phyloP scores from a whole-genome alignment of 2,797 vertebrate species.

The Rhinogobio ventralis region DNA sequence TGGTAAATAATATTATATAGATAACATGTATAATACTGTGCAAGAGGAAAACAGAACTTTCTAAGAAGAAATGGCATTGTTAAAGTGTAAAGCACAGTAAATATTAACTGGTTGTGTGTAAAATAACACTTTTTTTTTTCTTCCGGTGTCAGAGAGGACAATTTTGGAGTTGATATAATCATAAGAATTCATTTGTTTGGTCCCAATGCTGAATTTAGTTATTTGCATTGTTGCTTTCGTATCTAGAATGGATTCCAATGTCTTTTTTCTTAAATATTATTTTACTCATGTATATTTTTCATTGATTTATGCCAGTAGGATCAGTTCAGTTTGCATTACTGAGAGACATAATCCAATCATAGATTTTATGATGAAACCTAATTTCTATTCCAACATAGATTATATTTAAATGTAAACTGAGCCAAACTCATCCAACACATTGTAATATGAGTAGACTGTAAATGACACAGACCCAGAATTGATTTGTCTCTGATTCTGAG shows the following conservation, averaged over 20 bases:
- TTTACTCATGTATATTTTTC: not conserved
- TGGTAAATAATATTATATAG: not conserved
- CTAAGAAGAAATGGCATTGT: too few species aligned
- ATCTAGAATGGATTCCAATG: not conserved
- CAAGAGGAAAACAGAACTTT: not conserved
- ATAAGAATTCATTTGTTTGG: not conserved
- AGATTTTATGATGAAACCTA: not conserved
- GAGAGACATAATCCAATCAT: conserved; percentile 18
- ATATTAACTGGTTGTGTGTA: not conserved
- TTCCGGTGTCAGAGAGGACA: too few species aligned
- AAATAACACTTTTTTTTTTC: not conserved
- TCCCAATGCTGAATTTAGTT: not conserved
- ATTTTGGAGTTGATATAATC: not conserved
- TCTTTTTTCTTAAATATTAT: not conserved
- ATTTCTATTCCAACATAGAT: conserved; percentile 17
- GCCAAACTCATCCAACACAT: not conserved
- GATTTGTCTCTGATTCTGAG: not conserved
- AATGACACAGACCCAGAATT: not conserved
- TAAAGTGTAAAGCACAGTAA: too few species aligned
- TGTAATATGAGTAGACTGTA: not conserved
- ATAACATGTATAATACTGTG: not conserved
- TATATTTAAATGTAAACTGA: conserved; percentile 31
- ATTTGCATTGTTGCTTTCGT: not conserved
- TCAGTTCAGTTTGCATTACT: conserved; percentile 12
- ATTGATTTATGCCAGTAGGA: not conserved